These are phyloP conservation scores for Drosophila sproati DNA, from an alignment of 1,140 invertebrate genomes.

Conservation along the genomic window DNA sequence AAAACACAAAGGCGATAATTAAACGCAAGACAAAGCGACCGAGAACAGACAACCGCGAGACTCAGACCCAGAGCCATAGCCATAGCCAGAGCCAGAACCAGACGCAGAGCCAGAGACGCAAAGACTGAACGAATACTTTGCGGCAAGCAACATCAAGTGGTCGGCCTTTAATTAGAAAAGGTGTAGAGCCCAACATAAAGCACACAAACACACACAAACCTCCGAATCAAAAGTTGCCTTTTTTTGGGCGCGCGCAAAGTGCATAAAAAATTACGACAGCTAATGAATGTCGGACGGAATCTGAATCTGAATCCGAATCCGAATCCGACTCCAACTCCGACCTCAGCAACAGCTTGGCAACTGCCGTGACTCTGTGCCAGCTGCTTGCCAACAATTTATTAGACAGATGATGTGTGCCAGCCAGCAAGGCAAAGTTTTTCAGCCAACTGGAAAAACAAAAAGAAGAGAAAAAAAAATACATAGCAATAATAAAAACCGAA, in stretches of 20 bases:
- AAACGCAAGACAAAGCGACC: constrained; percentile 79
- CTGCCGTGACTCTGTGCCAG: constrained; percentile 24
- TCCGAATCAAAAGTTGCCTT: constrained; percentile 15
- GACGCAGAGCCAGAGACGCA: background rate
- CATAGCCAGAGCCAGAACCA: constrained; percentile 2
- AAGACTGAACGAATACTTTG: background rate
- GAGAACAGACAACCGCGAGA: constrained; percentile 49
- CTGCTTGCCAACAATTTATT: constrained; percentile 63
- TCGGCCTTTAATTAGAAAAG: constrained; percentile 76
- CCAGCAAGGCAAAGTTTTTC: constrained; percentile 56
- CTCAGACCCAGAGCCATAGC: background rate
- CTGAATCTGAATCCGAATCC: constrained; percentile 13
- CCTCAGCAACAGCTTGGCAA: constrained; percentile 19
- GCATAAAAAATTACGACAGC: constrained; percentile 48
- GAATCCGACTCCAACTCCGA: background rate
- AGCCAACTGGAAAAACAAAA: constrained; percentile 4
- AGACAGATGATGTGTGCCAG: constrained; percentile 73
- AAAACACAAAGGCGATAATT: constrained; percentile 80
- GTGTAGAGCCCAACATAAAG: constrained; percentile 54
- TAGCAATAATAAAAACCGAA: constrained; percentile 14
- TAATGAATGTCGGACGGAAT: constrained; percentile 55
- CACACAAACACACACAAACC: constrained; percentile 2
- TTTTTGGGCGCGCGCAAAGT: constrained; percentile 35
- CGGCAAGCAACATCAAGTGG: constrained; percentile 57
- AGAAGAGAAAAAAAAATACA: constrained; percentile 12